Percentiles rank a stretch among this genome's conserved stretches.
phyloP scores from a whole-genome alignment of 2,797 vertebrate genomes.

The Pelodytes ibericus region DNA sequence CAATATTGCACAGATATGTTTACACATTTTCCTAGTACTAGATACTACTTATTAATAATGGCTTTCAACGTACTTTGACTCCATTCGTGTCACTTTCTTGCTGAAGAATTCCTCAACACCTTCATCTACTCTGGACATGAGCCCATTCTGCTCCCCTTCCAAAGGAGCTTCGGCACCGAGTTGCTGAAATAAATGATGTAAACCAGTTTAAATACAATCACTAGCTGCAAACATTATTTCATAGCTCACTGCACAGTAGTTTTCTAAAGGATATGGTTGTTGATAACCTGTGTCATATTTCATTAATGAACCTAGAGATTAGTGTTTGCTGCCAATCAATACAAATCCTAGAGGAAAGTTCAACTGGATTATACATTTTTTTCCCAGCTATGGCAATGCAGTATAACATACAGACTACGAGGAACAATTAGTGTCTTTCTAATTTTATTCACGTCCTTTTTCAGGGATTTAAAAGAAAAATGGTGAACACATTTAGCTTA shows the following conservation, averaged over 20 bases:
- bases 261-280: not conserved
- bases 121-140: conserved; percentile 95
- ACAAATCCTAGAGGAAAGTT: too few relatives aligned
- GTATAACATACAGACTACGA: too few relatives aligned
- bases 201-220: not conserved
- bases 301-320: not conserved
- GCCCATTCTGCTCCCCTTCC: conserved; percentile 93
- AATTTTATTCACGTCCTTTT: too few relatives aligned
- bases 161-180: conserved; percentile 75
- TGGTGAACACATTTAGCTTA: too few relatives aligned
- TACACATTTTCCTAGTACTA: too few relatives aligned
- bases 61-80: conserved; percentile 84
- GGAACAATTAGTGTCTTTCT: too few relatives aligned
- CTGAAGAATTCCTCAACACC: conserved; percentile 97
- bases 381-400: too few relatives aligned
- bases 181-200: conserved; percentile 66
- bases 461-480: too few relatives aligned
- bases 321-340: not conserved
- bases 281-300: not conserved
- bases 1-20: too few relatives aligned
- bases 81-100: conserved; percentile 92
- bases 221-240: not conserved
- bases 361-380: too few relatives aligned
- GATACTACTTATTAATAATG: too few relatives aligned
- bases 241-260: not conserved